phyloP scores from a whole-genome alignment of 2,888 invertebrate genomes.

The Phortica magna region DNA sequence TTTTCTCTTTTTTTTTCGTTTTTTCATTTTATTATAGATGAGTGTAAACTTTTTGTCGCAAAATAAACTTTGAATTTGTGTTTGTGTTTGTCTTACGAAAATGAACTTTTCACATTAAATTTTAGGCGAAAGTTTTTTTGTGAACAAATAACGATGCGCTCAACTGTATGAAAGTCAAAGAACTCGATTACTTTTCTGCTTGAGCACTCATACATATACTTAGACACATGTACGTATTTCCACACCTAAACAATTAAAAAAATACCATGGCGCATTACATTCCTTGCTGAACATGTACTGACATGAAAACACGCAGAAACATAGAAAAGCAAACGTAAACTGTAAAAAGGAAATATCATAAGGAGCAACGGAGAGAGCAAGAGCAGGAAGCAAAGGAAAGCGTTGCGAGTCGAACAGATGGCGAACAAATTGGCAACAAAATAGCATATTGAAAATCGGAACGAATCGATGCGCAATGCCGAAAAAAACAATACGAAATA shows the following conservation, averaged over 20 bases:
- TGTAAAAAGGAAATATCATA: slow-evolving; percentile 9
- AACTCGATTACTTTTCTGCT: background rate
- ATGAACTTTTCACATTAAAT: slow-evolving; percentile 4
- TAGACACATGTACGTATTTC: background rate
- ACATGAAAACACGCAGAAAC: slow-evolving; percentile 7
- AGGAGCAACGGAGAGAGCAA: background rate
- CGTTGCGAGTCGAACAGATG: background rate
- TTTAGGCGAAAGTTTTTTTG: background rate
- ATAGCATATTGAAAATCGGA: slow-evolving; percentile 14
- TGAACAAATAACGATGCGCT: background rate
- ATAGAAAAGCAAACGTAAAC: background rate
- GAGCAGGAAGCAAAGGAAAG: background rate
- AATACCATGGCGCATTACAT: slow-evolving; percentile 17
- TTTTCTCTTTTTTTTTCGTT: background rate
- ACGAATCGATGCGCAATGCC: slow-evolving; percentile 35
- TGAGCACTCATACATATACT: background rate
- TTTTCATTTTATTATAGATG: background rate
- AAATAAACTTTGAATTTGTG: background rate
- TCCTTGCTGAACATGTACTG: slow-evolving; percentile 5
- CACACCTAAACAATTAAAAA: slow-evolving; percentile 24
- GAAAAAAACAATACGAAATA: slow-evolving; percentile 45
- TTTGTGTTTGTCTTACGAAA: background rate
- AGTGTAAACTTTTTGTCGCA: too few relatives aligned
- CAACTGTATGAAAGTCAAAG: background rate
- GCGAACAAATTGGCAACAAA: slow-evolving; percentile 27